Evolutionary conservation across 2,888 invertebrate genomes (phyloP).

Genomic region (Acanthacorydalis orientalis): DNA sequence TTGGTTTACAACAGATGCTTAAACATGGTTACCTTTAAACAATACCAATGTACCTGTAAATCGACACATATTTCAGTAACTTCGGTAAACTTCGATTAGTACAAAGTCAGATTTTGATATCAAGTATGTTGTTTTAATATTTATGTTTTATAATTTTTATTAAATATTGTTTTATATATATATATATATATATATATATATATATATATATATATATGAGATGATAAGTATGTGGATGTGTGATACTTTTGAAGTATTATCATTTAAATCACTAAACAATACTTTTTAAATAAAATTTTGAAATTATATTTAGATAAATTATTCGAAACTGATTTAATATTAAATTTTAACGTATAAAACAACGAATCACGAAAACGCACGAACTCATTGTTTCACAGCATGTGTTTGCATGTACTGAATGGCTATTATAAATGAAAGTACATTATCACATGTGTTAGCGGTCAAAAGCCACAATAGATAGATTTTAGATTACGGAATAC

Average conservation of each 20-base stretch:
- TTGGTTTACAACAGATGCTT: slow-evolving; percentile 7
- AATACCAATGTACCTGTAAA: not conserved
- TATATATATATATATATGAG: no score
- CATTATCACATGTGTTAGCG: slow-evolving; percentile 20
- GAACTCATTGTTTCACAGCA: not conserved
- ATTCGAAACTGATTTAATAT: no score
- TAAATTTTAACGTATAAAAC: no score
- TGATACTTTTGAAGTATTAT: no score
- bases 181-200: no score
- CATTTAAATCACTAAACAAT: no score
- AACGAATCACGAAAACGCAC: not conserved
- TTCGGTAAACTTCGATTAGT: not conserved
- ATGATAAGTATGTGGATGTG: no score
- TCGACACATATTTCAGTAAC: not conserved
- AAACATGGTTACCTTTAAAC: slow-evolving; percentile 7
- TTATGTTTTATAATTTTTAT: no score
- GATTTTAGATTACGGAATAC: slow-evolving; percentile 23
- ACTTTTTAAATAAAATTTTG: no score
- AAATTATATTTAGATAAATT: no score
- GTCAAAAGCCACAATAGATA: slow-evolving; percentile 20
- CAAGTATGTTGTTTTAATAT: no score
- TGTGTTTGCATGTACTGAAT: not conserved
- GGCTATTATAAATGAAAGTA: not conserved
- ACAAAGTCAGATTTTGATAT: not conserved
- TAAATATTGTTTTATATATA: no score